A percentile compares a stretch with the other conserved stretches of the same genome.
Evolutionary conservation across 1,140 invertebrate species (phyloP).

Genomic region (Halictus rubicundus): DNA sequence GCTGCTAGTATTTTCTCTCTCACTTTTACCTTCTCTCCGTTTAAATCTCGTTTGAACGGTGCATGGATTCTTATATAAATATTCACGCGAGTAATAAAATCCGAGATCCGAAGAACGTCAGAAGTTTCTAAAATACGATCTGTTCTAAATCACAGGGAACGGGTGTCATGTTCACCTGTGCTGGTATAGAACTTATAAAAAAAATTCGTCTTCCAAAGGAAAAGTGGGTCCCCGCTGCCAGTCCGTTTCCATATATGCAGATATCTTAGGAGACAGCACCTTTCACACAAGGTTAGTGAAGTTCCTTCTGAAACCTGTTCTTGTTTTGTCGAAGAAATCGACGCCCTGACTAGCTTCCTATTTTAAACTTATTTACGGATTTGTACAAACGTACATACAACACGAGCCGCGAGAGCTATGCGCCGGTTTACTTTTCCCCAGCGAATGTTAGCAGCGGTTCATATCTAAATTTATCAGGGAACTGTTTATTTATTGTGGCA

Average conservation of each 20-base stretch:
- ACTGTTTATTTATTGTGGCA: constrained; percentile 9
- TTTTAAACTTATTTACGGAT: constrained; percentile 58
- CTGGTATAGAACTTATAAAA: neutral
- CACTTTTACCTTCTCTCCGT: too few relatives aligned
- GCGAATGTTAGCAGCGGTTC: constrained; percentile 8
- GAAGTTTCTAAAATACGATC: neutral
- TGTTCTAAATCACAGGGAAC: neutral
- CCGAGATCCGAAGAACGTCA: too few relatives aligned
- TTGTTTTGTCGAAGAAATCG: constrained; percentile 60
- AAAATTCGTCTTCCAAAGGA: neutral
- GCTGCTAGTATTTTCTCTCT: too few relatives aligned
- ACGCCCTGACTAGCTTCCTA: constrained; percentile 50
- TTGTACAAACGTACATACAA: constrained; percentile 37
- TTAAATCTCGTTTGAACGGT: too few relatives aligned
- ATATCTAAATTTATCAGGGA: constrained; percentile 8
- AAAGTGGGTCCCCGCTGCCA: constrained; percentile 6
- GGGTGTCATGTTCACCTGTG: neutral
- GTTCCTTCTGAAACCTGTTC: constrained; percentile 58
- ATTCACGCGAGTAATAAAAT: too few relatives aligned
- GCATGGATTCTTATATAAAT: too few relatives aligned
- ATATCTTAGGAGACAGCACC: constrained; percentile 30
- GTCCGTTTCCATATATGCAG: constrained; percentile 9
- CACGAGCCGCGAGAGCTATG: neutral
- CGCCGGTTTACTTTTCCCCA: constrained; percentile 25
- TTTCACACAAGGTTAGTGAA: constrained; percentile 47